Evolutionary conservation across 2,888 invertebrate genomes (phyloP), one percentile per base, ranked within the genome.

Genomic region (Abrostola tripartita): DNA sequence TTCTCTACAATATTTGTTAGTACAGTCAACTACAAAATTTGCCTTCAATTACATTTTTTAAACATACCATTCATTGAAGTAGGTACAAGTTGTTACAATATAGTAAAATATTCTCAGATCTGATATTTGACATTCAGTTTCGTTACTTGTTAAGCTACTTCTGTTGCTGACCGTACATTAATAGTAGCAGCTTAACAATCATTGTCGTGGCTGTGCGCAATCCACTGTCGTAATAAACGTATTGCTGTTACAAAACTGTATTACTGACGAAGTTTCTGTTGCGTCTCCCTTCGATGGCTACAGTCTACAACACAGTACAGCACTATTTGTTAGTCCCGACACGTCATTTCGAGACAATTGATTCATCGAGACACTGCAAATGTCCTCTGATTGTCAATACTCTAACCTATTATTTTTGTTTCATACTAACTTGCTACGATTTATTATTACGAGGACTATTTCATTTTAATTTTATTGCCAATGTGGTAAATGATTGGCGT

Each of bases 341-440:
- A 75, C 80, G 87, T 90, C 89, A 90, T 81, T 84, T 70, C 74
- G 85, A 90, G 90, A 89, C 91, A 93, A 92, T 92, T 90, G 90
- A 93, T 92, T 90, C 91, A 90, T 86, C 88, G 91, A 92, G 92
- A 91, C 92, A 84, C 78, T 79, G 79, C 79, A 87, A 92, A 90
- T 90, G 86, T 71, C 81, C 79, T 76, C 72, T 74, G 74, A 77
- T 83, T 71, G 76, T 74, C 66, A 63, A n/a, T n/a, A n/a, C n/a
- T n/a, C n/a, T n/a, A n/a, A 64, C 65, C 49, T 54, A 56, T 68
- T 6, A 74, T 78, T 76, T 74, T 72, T 49, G 61, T 65, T 65
- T 67, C 68, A 68, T 70, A 61, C 47, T 57, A 71, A 69, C 38
- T 40, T 51, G n/a, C 37, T 37, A 60, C 58, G 68, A 78, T 79